A percentile compares a stretch with the other conserved stretches of the same genome.
phyloP scores from a whole-genome alignment of 2,113 vertebrate species.

The Podilymbus podiceps region DNA sequence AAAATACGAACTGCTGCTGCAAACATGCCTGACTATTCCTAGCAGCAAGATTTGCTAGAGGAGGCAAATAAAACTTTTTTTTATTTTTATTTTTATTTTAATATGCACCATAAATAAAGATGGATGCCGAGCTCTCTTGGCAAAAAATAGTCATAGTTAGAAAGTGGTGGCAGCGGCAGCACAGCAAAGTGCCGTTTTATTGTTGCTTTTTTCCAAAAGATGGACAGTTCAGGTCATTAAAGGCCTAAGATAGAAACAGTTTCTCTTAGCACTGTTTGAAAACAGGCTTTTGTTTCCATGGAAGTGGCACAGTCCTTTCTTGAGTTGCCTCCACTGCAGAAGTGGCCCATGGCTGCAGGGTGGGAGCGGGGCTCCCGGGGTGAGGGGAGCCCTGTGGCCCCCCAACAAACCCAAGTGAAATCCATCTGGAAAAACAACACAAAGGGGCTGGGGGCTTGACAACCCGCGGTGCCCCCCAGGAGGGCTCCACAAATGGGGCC shows the following conservation, averaged over 20 bases:
- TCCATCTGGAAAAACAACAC: conserved; percentile 78
- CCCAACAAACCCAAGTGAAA: conserved; percentile 76
- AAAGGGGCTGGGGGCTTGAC: conserved; percentile 65
- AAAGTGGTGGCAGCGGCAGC: background rate
- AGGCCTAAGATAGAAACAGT: conserved; percentile 72
- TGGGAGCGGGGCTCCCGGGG: background rate
- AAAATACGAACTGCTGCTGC: conserved; percentile 50
- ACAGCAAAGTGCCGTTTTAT: conserved; percentile 31
- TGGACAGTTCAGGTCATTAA: conserved; percentile 76
- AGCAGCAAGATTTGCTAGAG: background rate
- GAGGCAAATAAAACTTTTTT: conserved; percentile 38
- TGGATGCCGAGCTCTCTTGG: background rate
- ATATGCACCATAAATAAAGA: conserved; percentile 20
- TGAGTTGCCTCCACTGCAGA: conserved; percentile 29
- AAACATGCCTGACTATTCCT: conserved; percentile 48
- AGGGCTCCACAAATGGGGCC: background rate
- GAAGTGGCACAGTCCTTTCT: conserved; percentile 66
- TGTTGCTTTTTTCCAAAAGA: conserved; percentile 27
- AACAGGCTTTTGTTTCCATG: conserved; percentile 79
- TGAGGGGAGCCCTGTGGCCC: background rate
- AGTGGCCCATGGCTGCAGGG: background rate
- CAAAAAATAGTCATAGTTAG: conserved; percentile 12
- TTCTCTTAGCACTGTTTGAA: conserved; percentile 76
- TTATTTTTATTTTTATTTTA: background rate
- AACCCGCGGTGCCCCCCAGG: conserved; percentile 50